Evolutionary conservation across 2,113 vertebrate species (phyloP), one percentile per base, ranked within the genome.

Genomic region (Poeciliopsis retropinna): DNA sequence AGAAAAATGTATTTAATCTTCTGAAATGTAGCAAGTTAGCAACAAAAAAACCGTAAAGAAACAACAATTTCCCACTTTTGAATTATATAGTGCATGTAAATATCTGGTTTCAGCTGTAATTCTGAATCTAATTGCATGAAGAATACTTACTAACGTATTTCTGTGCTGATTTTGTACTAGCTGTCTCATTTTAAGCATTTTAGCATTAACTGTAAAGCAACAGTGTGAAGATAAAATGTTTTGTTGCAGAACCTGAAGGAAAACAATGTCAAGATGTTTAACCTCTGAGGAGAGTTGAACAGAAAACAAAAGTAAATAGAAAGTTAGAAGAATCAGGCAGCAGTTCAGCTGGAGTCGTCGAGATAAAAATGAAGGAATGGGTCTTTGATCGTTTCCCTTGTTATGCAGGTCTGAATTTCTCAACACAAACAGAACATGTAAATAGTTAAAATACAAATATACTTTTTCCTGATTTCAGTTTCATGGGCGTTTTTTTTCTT

Each of bases 281-380:
- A 57, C 70, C 76, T 83, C 32, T 31, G 27, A 54, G 72, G 28
- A 60, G 76, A 73, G 30, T 61, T 31, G 61, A 72, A 75, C 8
- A 19, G 68, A 75, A 75, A 57, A 22, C 39, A 54, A 37, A 37
- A 34, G 75, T 77, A 70, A 61, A 80, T 41, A 57, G 31, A 60
- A 54, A 25, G 10, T 47, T 37, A 67, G 39, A 19, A 69, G 80
- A 82, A 86, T 93, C 90, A 91, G 88, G 92, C 94, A 94, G 93
- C 94, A 88, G 88, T 92, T 90, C 79, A 92, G 94, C 89, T 92
- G 91, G 91, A 93, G 89, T 94, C 92, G 92, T 95, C 94, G 84
- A 93, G 88, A 57, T 92, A 91, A 76, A 54, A 83, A 82, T 85
- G 72, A 81, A 68, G 73, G n/a, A 30, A 70, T 41, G 76, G 73